Evolutionary conservation across 2,797 vertebrate species (phyloP).

Genomic region (Coregonus suidteri): DNA sequence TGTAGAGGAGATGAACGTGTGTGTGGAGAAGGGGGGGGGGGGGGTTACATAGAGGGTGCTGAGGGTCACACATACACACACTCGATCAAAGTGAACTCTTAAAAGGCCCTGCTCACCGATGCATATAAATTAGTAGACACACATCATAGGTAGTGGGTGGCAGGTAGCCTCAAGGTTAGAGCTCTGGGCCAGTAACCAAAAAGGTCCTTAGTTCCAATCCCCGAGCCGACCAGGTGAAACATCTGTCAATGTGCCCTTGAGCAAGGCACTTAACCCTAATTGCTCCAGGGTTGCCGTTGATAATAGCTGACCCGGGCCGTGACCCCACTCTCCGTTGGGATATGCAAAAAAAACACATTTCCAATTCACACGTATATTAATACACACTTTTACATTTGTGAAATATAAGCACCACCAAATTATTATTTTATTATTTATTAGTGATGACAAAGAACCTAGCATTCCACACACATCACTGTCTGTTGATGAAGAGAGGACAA

Average conservation of each 20-base stretch:
- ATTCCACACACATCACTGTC: constrained; percentile 43
- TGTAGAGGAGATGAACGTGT: constrained; percentile 44
- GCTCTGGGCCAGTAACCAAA: too few relatives aligned
- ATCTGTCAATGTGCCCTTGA: too few relatives aligned
- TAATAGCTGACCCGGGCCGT: too few relatives aligned
- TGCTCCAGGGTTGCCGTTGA: too few relatives aligned
- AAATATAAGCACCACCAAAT: too few relatives aligned
- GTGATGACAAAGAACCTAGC: constrained; percentile 48
- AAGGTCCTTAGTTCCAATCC: too few relatives aligned
- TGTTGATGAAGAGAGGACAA: constrained; percentile 4
- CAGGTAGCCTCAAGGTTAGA: too few relatives aligned
- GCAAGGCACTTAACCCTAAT: too few relatives aligned
- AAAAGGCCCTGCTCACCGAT: background rate
- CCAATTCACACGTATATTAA: constrained; percentile 40
- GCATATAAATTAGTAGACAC: background rate
- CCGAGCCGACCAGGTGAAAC: too few relatives aligned
- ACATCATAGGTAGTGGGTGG: background rate
- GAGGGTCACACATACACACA: constrained; percentile 29
- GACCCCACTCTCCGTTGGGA: background rate
- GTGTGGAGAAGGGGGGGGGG: constrained; percentile 10
- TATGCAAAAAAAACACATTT: too few relatives aligned
- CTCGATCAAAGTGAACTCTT: constrained; percentile 11
- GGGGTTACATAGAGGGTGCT: constrained; percentile 35
- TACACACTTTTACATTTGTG: constrained; percentile 31
- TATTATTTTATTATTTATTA: background rate